phyloP scores from a whole-genome alignment of 2,113 vertebrate species.

The Pontoporia blainvillei region DNA sequence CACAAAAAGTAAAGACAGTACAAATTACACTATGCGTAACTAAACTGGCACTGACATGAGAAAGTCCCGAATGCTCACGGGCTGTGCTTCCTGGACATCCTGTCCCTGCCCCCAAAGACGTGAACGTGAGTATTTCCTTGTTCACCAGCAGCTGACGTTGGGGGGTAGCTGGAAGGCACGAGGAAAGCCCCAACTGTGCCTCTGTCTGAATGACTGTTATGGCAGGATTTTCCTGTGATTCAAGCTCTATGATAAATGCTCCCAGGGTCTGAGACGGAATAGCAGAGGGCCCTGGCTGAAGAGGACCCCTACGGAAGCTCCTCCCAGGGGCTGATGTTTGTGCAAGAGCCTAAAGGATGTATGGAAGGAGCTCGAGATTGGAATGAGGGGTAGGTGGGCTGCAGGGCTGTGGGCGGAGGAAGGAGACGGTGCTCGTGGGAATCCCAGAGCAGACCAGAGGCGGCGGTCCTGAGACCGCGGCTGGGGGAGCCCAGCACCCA shows the following conservation, averaged over 20 bases:
- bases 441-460: not conserved
- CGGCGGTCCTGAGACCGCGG: accelerated
- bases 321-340: not conserved
- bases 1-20: not conserved
- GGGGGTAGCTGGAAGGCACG: not conserved
- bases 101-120: not conserved
- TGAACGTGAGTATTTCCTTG: not conserved
- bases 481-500: not conserved
- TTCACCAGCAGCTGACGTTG: not conserved
- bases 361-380: not conserved
- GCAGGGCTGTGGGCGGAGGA: not conserved
- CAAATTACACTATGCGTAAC: no score
- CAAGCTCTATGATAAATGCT: not conserved
- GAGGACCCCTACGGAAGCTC: not conserved
- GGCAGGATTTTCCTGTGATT: not conserved
- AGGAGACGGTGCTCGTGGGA: no score
- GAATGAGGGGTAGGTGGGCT: not conserved
- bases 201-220: not conserved
- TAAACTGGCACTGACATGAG: not conserved
- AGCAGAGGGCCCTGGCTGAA: not conserved
- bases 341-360: not conserved
- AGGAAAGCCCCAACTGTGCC: not conserved
- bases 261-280: not conserved
- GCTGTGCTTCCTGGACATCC: not conserved
- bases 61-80: not conserved